Evolutionary conservation across 2,113 vertebrate genomes (phyloP).

Genomic region (Tachuris rubrigastra): DNA sequence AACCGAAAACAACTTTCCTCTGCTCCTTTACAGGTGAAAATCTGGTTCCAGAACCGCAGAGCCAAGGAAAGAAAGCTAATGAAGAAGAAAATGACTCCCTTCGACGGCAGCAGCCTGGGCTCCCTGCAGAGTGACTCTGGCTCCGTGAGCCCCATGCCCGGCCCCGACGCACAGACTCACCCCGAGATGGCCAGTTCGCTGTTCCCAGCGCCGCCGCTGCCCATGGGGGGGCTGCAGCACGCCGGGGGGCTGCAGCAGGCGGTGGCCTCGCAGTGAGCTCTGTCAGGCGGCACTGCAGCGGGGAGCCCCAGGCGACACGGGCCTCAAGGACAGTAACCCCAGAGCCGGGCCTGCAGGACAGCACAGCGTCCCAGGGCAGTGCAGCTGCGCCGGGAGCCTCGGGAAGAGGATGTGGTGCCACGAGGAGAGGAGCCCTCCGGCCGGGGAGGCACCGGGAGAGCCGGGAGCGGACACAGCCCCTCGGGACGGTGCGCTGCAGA

Average conservation of each 20-base stretch:
- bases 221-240: slow-evolving; percentile 80
- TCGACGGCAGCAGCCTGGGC: slow-evolving; percentile 78
- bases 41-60: slow-evolving; percentile 94
- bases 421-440: neutral
- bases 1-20: neutral
- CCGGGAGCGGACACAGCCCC: neutral
- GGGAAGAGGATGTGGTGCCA: neutral
- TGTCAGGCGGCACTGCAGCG: neutral
- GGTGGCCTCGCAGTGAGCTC: slow-evolving; percentile 74
- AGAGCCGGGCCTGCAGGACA: neutral
- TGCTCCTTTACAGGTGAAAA: slow-evolving; percentile 82
- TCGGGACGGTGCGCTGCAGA: neutral
- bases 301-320: neutral
- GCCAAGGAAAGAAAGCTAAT: slow-evolving; percentile 92
- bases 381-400: neutral
- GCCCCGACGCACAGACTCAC: slow-evolving; percentile 75
- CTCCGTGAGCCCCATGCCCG: slow-evolving; percentile 85
- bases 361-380: neutral
- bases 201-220: slow-evolving; percentile 74
- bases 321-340: neutral
- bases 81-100: slow-evolving; percentile 93
- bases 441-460: neutral
- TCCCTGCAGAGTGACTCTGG: slow-evolving; percentile 91
- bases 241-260: slow-evolving; percentile 85
- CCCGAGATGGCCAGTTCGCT: slow-evolving; percentile 61